phyloP scores from a whole-genome alignment of 2,888 invertebrate genomes.

The Eustalomyia histrio region DNA sequence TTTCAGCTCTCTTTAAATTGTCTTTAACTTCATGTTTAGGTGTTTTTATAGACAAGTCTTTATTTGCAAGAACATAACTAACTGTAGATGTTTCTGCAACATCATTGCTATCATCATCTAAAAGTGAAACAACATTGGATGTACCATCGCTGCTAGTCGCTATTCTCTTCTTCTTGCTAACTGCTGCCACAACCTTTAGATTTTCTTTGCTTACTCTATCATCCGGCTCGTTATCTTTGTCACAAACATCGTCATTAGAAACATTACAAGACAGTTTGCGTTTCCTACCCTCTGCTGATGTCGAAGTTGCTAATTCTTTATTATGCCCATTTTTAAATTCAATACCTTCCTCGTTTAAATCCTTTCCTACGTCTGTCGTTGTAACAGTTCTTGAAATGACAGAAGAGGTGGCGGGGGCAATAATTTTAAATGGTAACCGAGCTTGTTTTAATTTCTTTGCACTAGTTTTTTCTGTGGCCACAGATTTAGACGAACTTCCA shows the following conservation, averaged over 20 bases:
- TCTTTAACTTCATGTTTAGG: slow-evolving; percentile 31
- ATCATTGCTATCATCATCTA: slow-evolving; percentile 58
- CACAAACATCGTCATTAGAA: slow-evolving; percentile 25
- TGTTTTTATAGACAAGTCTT: slow-evolving; percentile 8
- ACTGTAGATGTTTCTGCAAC: neutral
- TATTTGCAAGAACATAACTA: neutral
- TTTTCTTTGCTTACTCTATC: slow-evolving; percentile 64
- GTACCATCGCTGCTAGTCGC: slow-evolving; percentile 5
- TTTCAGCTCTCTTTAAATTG: slow-evolving; percentile 62
- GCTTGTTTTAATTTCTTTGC: slow-evolving; percentile 83
- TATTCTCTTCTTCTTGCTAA: slow-evolving; percentile 60
- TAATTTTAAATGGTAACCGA: slow-evolving; percentile 82
- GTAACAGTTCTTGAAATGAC: slow-evolving; percentile 23
- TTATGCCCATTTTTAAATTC: neutral
- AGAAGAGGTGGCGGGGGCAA: slow-evolving; percentile 59
- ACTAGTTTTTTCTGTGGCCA: slow-evolving; percentile 66
- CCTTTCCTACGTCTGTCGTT: slow-evolving; percentile 17
- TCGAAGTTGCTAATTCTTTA: slow-evolving; percentile 5
- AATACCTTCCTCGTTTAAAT: neutral
- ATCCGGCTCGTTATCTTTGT: slow-evolving; percentile 30
- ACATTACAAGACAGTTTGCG: slow-evolving; percentile 74
- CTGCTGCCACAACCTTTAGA: slow-evolving; percentile 41
- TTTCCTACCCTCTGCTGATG: slow-evolving; percentile 70
- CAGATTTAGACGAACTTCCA: slow-evolving; percentile 35
- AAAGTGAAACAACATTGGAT: slow-evolving; percentile 52